Evolutionary conservation across 2,797 vertebrate genomes (phyloP), one percentile per base, ranked within the genome.

Genomic region (Rhyacichthys aspro): DNA sequence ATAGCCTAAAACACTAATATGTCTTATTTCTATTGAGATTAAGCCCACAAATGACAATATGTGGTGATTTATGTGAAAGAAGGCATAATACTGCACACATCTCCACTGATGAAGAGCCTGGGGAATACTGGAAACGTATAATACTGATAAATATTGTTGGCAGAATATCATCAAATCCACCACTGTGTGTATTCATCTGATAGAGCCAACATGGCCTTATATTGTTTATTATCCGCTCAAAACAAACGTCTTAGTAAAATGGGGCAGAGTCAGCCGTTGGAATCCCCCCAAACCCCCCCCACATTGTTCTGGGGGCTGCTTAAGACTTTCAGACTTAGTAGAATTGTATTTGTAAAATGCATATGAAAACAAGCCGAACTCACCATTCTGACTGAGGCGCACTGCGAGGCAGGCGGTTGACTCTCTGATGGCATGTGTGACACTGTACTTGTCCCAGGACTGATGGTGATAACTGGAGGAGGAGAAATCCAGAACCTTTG

Each of bases 401-500:
- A 92, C 83, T 49, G 92, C 62, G 78, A 85, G 77, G 87, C 87
- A 87, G 74, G 87, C 79, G 63, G 83, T 75, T 0, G 87, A 86
- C 72, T 87, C 83, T 56, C 82, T 67, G 74, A 87, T 85, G 88
- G 90, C 74, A 65, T 90, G 89, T 49, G 91, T 89, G 83, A 93
- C 85, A 61, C 87, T 86, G 79, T 88, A 90, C 63, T 90, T 90
- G 55, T 93, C 90, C 85, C 92, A 88, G 62, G 91, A 87, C 62
- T 90, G 63, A 50, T 81, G 74, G 77, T 86, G 87, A 86, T 92
- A 90, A 85, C 81, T 81, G 39, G 78, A 73, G 72, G 88, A 85
- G n/a, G 91, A 91, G 76, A 92, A 91, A 72, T 92, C 89, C 49
- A 94, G 93, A 64, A 90, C 88, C 88, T 95, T 95, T 83, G 92